Conservation (phyloP, 1,140 invertebrate genomes). For the Drosophila sproati region DNA sequence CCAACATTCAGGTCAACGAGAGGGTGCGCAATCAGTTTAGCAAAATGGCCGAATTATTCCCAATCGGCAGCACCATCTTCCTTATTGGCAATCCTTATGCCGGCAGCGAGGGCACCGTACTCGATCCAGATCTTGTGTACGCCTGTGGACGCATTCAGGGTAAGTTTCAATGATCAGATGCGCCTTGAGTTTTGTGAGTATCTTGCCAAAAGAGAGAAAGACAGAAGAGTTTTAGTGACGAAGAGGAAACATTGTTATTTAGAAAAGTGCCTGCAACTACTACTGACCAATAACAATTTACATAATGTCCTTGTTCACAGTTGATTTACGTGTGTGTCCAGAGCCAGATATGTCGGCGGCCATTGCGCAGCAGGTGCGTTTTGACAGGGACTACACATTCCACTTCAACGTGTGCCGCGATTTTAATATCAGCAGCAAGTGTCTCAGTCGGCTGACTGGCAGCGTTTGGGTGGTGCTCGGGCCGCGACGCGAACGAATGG, state of each 20-base stretch:
- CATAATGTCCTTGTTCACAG: conserved; percentile 27
- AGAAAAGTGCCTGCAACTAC: too few species aligned
- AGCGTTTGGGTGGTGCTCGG: conserved; percentile 88
- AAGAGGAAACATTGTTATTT: too few species aligned
- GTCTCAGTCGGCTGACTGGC: conserved; percentile 94
- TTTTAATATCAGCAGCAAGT: conserved; percentile 86
- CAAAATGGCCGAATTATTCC: conserved; percentile 90
- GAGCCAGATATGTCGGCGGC: conserved; percentile 84
- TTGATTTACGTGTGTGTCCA: conserved; percentile 77
- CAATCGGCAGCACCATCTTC: conserved; percentile 88
- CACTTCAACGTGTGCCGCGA: conserved; percentile 64
- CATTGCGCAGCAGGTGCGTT: conserved; percentile 64
- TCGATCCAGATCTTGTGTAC: conserved; percentile 68
- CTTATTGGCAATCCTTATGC: conserved; percentile 92
- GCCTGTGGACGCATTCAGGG: conserved; percentile 72
- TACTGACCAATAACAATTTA: too few species aligned
- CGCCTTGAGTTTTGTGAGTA: neutral
- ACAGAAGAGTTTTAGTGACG: too few species aligned
- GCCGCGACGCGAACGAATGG: conserved; percentile 77
- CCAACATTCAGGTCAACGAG: conserved; percentile 52
- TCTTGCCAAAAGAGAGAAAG: neutral
- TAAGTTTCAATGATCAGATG: conserved; percentile 15
- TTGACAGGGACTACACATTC: conserved; percentile 76
- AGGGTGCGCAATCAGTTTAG: conserved; percentile 44
- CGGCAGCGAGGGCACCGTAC: conserved; percentile 90